phyloP scores from a whole-genome alignment of 2,113 vertebrate species.

The Elanus axillaris region DNA sequence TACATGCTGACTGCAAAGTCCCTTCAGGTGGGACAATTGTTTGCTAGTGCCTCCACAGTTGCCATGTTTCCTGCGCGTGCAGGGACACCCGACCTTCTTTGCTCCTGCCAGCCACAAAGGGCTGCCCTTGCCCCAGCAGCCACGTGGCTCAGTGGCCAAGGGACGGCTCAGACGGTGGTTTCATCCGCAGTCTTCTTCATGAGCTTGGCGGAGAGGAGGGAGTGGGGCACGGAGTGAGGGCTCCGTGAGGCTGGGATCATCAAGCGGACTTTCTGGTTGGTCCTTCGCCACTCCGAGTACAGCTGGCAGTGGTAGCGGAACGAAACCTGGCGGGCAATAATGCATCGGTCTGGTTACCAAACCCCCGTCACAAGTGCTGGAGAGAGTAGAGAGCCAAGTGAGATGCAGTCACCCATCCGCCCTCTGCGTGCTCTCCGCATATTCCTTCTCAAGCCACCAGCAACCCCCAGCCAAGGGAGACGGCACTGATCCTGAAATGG shows the following conservation, averaged over 20 bases:
- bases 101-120: background rate
- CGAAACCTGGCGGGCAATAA: conserved; percentile 80
- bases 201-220: conserved; percentile 82
- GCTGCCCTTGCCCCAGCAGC: background rate
- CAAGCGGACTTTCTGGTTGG: conserved; percentile 91
- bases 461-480: background rate
- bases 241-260: conserved; percentile 80
- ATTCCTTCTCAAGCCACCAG: background rate
- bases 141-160: fast-evolving
- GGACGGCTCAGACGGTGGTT: conserved; percentile 82
- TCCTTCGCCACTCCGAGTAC: conserved; percentile 94
- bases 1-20: background rate
- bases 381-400: fast-evolving
- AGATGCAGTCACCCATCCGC: background rate
- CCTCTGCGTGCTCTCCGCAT: background rate
- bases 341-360: background rate
- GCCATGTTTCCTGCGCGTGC: fast-evolving
- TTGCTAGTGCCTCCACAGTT: background rate
- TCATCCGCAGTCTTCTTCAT: conserved; percentile 85
- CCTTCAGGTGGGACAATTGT: background rate
- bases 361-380: fast-evolving
- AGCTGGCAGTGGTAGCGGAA: conserved; percentile 98
- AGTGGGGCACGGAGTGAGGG: conserved; percentile 78
- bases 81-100: background rate
- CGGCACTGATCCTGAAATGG: fast-evolving